Conservation (phyloP, 2,113 vertebrate species). For the Marmota monax region DNA sequence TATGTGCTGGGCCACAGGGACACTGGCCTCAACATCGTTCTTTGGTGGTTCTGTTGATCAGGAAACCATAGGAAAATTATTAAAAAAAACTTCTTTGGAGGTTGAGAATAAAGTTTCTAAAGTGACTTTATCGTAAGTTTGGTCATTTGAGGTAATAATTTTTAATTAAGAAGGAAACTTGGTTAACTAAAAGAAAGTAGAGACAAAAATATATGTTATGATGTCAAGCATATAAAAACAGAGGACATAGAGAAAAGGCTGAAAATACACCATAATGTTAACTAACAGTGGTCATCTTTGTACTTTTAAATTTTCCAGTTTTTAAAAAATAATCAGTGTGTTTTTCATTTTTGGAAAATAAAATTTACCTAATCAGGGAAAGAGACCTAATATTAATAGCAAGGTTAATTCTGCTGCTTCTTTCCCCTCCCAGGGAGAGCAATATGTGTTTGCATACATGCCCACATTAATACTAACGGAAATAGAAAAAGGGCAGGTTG, state of each 20-base stretch:
- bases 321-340: background rate
- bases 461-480: background rate
- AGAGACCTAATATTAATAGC: background rate
- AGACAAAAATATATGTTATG: background rate
- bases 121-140: background rate
- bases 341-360: slow-evolving; percentile 26
- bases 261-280: background rate
- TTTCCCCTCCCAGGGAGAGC: background rate
- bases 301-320: background rate
- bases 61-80: background rate
- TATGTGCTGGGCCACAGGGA: background rate
- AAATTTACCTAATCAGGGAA: background rate
- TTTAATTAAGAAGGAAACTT: slow-evolving; percentile 53
- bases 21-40: background rate
- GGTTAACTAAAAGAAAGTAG: slow-evolving; percentile 48
- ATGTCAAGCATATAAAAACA: slow-evolving; percentile 22
- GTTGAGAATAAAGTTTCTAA: slow-evolving; percentile 2
- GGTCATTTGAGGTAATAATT: background rate
- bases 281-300: background rate
- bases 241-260: background rate
- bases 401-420: background rate
- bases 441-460: background rate
- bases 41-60: background rate
- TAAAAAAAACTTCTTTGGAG: background rate
- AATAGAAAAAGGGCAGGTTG: background rate